These are phyloP conservation scores for Xerus inauris DNA, from an alignment of 2,113 vertebrate genomes.

Conservation along the genomic window DNA sequence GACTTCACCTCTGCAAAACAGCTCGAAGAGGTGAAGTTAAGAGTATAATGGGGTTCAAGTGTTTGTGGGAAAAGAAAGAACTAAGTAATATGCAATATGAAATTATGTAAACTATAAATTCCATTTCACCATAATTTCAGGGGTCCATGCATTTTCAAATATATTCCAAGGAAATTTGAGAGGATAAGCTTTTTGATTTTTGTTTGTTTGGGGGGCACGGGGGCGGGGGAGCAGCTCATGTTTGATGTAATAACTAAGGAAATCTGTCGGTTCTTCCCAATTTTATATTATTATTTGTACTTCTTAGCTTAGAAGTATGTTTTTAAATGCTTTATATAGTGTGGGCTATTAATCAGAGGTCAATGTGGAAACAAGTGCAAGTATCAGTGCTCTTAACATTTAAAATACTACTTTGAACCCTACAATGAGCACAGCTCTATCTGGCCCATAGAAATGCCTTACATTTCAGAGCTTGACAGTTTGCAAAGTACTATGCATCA, in stretches of 20 bases:
- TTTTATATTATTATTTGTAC: not conserved
- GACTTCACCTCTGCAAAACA: not conserved
- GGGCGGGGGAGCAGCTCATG: not conserved
- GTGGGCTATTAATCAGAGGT: not conserved
- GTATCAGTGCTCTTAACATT: not conserved
- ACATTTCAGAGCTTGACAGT: not conserved
- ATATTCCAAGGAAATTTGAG: not conserved
- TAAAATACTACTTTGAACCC: not conserved
- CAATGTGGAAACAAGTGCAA: not conserved
- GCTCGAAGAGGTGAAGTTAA: not conserved
- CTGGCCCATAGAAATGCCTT: not conserved
- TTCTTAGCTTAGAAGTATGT: not conserved
- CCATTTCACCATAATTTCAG: not conserved
- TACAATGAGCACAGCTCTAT: not conserved
- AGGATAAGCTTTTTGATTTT: not conserved
- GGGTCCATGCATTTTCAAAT: not conserved
- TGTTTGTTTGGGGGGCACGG: no score
- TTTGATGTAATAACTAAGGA: not conserved
- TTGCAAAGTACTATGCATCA: not conserved
- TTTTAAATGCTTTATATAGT: not conserved
- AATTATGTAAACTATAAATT: conserved; percentile 11
- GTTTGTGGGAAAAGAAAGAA: not conserved
- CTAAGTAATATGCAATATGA: not conserved
- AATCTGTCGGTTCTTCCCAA: not conserved
- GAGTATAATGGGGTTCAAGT: not conserved